Evolutionary conservation across 2,888 invertebrate genomes (phyloP).

Genomic region (Pristionchus mayeri): DNA sequence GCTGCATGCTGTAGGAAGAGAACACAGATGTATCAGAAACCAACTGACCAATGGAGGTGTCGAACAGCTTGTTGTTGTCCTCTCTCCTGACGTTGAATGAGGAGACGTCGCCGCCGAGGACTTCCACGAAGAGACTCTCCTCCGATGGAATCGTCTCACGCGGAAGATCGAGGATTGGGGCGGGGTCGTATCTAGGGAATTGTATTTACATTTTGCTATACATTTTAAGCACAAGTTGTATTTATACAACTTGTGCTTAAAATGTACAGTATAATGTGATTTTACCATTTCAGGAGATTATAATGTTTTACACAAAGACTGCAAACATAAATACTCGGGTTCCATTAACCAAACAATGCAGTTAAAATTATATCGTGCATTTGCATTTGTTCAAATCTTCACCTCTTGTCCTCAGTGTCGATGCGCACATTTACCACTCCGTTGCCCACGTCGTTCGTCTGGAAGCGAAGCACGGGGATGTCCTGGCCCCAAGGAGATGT

Average conservation of each 20-base stretch:
- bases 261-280: too few relatives aligned
- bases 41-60: slow-evolving; percentile 26
- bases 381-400: background rate
- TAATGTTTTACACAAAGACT: too few relatives aligned
- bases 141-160: slow-evolving; percentile 15
- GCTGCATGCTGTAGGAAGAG: too few relatives aligned
- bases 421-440: slow-evolving; percentile 36
- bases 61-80: slow-evolving; percentile 18
- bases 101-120: background rate
- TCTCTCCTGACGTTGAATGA: background rate
- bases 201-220: too few relatives aligned
- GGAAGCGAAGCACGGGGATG: slow-evolving; percentile 50
- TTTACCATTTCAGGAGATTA: too few relatives aligned
- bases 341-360: background rate
- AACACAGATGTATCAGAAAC: too few relatives aligned
- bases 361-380: background rate
- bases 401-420: background rate
- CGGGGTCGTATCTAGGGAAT: slow-evolving; percentile 20
- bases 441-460: slow-evolving; percentile 51
- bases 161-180: slow-evolving; percentile 1
- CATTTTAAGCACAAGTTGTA: too few relatives aligned
- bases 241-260: too few relatives aligned
- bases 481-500: slow-evolving; percentile 67
- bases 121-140: background rate
- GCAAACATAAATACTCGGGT: too few relatives aligned